Base-by-base conservation (phyloP, 53 echinoderm and acorn worm species). In the Echinometra lucunter region DNA sequence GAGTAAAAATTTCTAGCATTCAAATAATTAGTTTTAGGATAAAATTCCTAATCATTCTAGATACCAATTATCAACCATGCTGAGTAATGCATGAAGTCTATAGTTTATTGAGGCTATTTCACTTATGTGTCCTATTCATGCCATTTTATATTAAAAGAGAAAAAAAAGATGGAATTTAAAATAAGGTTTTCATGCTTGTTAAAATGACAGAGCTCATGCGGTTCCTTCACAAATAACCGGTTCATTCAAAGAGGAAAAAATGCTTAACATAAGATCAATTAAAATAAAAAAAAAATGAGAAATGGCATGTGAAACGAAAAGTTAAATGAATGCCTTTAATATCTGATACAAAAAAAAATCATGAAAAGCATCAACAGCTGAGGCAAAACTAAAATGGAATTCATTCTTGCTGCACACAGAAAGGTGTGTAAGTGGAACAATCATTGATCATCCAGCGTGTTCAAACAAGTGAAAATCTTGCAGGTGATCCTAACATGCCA, bases 371-470 rank as follows among this genome's bases (percentile, higher is more conserved):
- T 42, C 42, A 7, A 23, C 38, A 78, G 42, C 78, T 40, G 19
- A 40, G 13, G 16, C 38, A 69, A 15, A 78, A 78, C 78, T 42
- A 78, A 21, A 78, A 78, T 78, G 78, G 42, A 78, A n/a, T 42
- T 78, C 38, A 40, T 78, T 78, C 13, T 78, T 78, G 78, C 78
- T 38, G 78, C 78, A 78, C 78, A 78, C 78, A 40, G 42, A 1
- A 78, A 78, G 18, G 38, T 78, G 78, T 78, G 78, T 42, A 18
- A 78, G 78, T 78, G 78, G 42, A 78, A 78, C 78, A 78, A 78
- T 38, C 40, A 42, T 78, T 23, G 42, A 53, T 53, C 9, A 53
- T 53, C 53, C 0, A 78, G 42, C 38, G n/a, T 78, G 78, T 78
- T 69, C 32, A 13, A 21, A 42, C 13, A 40, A 23, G 38, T 35